These are phyloP conservation scores for Taeniopygia guttata DNA, from an alignment of 2,797 vertebrate genomes.

Conservation along the genomic window DNA sequence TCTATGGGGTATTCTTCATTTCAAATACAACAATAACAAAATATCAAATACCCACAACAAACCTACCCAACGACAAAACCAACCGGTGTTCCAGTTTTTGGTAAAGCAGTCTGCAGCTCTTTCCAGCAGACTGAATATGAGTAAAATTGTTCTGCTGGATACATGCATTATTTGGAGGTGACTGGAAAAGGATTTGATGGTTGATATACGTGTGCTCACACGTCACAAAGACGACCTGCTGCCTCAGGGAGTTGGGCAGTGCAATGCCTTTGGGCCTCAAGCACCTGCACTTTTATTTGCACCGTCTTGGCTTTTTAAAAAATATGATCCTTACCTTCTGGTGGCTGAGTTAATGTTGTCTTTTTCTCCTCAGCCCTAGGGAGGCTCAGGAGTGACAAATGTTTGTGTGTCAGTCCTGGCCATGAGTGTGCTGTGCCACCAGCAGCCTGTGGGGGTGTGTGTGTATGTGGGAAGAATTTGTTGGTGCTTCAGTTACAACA, in stretches of 20 bases:
- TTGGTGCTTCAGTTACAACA: background rate
- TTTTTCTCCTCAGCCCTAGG: background rate
- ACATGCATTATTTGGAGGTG: background rate
- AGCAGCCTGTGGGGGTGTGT: background rate
- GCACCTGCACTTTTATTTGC: background rate
- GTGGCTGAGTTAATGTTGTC: background rate
- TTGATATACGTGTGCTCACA: rapidly evolving
- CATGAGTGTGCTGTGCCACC: background rate
- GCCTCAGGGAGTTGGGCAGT: background rate
- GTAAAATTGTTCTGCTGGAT: background rate
- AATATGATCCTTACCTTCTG: background rate
- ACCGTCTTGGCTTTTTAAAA: background rate
- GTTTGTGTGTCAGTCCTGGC: background rate
- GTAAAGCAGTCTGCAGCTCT: background rate
- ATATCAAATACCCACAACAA: background rate
- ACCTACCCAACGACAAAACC: background rate
- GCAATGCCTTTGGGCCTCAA: background rate
- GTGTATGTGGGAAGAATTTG: background rate
- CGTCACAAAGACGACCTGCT: rapidly evolving
- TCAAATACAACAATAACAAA: background rate
- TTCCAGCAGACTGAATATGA: background rate
- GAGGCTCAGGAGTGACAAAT: background rate
- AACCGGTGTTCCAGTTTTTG: background rate
- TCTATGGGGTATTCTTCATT: background rate
- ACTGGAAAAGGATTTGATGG: background rate